These are phyloP conservation scores for Oncorhynchus nerka DNA, from an alignment of 2,113 vertebrate genomes.

Conservation along the genomic window DNA sequence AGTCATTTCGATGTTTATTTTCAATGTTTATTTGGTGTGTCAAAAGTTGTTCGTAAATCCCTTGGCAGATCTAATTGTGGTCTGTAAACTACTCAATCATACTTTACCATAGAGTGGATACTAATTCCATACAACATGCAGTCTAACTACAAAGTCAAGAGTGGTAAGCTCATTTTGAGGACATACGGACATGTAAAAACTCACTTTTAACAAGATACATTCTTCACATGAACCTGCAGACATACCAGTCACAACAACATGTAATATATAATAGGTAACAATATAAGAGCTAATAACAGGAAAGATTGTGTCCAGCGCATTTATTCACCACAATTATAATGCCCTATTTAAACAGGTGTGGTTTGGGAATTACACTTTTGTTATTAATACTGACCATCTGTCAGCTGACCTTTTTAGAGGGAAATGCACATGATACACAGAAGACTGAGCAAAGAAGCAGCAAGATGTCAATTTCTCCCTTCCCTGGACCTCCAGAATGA, in stretches of 20 bases:
- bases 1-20: constrained; percentile 26
- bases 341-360: constrained; percentile 28
- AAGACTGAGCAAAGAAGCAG: constrained; percentile 42
- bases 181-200: constrained; percentile 58
- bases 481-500: neutral
- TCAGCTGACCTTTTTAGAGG: constrained; percentile 39
- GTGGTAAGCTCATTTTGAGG: constrained; percentile 60
- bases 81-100: constrained; percentile 58
- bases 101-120: constrained; percentile 21
- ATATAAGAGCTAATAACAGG: neutral
- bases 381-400: constrained; percentile 56
- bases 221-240: constrained; percentile 76
- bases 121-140: constrained; percentile 59
- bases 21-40: constrained; percentile 13
- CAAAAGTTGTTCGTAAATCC: constrained; percentile 5
- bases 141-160: constrained; percentile 72
- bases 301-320: constrained; percentile 27
- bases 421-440: constrained; percentile 50
- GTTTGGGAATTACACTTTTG: constrained; percentile 34
- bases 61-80: neutral
- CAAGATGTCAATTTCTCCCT: constrained; percentile 29
- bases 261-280: constrained; percentile 28
- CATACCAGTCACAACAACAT: constrained; percentile 64
- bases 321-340: constrained; percentile 31
- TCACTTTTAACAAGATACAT: constrained; percentile 73